Base-by-base conservation (phyloP, 2,888 invertebrate species). In the Nemurella pictetii region DNA sequence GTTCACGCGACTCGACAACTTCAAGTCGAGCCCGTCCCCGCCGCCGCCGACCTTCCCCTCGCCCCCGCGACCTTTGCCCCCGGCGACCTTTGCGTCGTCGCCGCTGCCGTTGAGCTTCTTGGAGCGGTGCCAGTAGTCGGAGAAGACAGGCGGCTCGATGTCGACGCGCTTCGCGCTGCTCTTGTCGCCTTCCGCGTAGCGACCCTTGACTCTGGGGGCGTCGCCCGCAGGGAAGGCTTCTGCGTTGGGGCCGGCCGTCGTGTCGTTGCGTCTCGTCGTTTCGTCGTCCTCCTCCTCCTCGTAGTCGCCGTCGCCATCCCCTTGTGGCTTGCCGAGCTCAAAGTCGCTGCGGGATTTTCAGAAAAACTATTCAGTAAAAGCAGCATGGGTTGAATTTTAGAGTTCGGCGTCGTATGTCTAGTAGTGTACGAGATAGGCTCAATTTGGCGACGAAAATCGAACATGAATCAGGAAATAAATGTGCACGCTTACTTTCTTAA, bases 11-110 rank as follows among this genome's bases (percentile, higher is more conserved):
- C 9, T 3, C 32, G 32, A 32, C 9, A 9, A 20, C 12, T 55
- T 20, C 15, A 20, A 12, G 15, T 7, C 55, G 20, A 20, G 5
- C n/a, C n/a, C 55, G 55, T 55, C 55, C 20, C 20, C 9, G 20
- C 55, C 78, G 29, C 27, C 29, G 78, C n/a, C 20, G 78, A 78
- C 78, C 28, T 78, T 78, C 29, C 4, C 78, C 15, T 78, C 78
- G 4, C 2, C 29, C 29, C 29, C 29, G 15, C 30, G 12, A 26
- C 20, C 55, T 12, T 12, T 55, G 75, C 55, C 78, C 27, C 27
- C 29, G 78, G 7, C 20, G 78, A 78, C 78, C 28, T 78, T 78
- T 78, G 5, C 78, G 0, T 78, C 78, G 4, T 0, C 29, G 78
- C 29, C 29, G 15, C 30, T 75, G 75, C 20, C 55, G 55, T 12